Percentiles rank a stretch among this genome's conserved stretches.
These are phyloP conservation scores for Zoanthus sociatus DNA, from an alignment of 92 coral and sea anemone genomes.

Conservation along the genomic window DNA sequence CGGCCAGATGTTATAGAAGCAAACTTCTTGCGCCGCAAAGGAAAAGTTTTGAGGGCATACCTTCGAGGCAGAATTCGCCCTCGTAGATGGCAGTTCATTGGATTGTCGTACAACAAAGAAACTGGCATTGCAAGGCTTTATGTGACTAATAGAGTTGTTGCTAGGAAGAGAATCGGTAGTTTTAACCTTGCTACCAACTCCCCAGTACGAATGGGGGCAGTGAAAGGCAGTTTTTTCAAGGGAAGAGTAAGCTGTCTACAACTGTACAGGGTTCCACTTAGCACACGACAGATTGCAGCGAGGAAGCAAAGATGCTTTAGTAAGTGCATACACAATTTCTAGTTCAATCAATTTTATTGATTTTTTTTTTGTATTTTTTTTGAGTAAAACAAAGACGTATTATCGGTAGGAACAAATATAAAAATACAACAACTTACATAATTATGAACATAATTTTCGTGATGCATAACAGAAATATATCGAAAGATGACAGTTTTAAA, in stretches of 20 bases:
- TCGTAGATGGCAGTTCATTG: conserved; percentile 14
- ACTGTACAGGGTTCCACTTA: conserved; percentile 7
- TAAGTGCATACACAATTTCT: background rate
- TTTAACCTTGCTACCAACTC: conserved; percentile 35
- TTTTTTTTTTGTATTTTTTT: background rate
- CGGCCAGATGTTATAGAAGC: conserved; percentile 51
- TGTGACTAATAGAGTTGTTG: conserved; percentile 6
- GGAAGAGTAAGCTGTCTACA: conserved; percentile 40
- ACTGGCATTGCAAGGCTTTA: conserved; percentile 26
- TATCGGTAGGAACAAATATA: too few relatives aligned
- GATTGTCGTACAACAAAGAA: conserved; percentile 3
- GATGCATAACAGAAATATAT: too few relatives aligned
- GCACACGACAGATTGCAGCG: conserved; percentile 18
- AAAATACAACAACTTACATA: too few relatives aligned
- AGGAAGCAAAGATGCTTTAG: conserved; percentile 37
- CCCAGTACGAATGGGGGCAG: conserved; percentile 49
- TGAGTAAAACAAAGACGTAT: too few relatives aligned
- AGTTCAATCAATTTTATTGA: background rate
- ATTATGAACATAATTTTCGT: too few relatives aligned
- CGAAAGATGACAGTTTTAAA: too few relatives aligned
- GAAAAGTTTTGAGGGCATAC: conserved; percentile 1
- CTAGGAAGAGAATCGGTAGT: conserved; percentile 6
- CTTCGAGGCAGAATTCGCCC: conserved; percentile 2
- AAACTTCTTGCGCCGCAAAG: conserved; percentile 67
- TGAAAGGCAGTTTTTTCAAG: conserved; percentile 23